These are phyloP conservation scores for Brachylomia viminalis DNA, from an alignment of 2,888 invertebrate genomes.

Conservation along the genomic window DNA sequence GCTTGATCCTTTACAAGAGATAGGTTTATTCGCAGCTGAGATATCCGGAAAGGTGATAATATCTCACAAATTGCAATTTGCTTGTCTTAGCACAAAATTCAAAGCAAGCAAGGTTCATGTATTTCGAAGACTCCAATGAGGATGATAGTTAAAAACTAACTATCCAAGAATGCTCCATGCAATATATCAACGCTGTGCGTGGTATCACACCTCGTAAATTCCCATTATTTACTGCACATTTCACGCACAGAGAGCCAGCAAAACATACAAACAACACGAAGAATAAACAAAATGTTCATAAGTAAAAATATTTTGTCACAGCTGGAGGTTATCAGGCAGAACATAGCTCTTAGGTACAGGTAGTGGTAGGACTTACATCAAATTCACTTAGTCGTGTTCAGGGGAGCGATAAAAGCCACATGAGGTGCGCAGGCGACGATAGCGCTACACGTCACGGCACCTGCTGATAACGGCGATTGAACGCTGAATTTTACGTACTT, in stretches of 20 bases:
- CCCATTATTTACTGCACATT: constrained; percentile 39
- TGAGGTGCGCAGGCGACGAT: constrained; percentile 63
- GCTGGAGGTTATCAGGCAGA: constrained; percentile 46
- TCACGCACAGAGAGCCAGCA: constrained; percentile 38
- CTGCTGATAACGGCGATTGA: constrained; percentile 64
- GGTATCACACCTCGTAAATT: constrained; percentile 46
- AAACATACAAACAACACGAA: constrained; percentile 26
- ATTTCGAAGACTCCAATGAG: not conserved
- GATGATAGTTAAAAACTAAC: not conserved
- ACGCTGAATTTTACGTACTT: constrained; percentile 60
- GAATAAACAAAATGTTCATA: constrained; percentile 27
- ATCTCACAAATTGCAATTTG: not conserved
- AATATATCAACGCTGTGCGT: constrained; percentile 8
- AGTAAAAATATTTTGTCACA: constrained; percentile 43
- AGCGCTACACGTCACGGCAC: constrained; percentile 64
- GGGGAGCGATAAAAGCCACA: constrained; percentile 60
- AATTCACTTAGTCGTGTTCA: constrained; percentile 60
- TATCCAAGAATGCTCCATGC: constrained; percentile 12
- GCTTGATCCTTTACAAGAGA: not conserved
- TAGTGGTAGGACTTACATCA: constrained; percentile 44
- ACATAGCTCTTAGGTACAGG: constrained; percentile 24
- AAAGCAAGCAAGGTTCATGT: too few species aligned
- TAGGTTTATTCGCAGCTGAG: not conserved
- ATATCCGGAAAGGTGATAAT: not conserved
- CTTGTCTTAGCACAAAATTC: not conserved